These are phyloP conservation scores for Hemistola chrysoprasaria DNA, from an alignment of 2,888 invertebrate genomes.

Conservation along the genomic window DNA sequence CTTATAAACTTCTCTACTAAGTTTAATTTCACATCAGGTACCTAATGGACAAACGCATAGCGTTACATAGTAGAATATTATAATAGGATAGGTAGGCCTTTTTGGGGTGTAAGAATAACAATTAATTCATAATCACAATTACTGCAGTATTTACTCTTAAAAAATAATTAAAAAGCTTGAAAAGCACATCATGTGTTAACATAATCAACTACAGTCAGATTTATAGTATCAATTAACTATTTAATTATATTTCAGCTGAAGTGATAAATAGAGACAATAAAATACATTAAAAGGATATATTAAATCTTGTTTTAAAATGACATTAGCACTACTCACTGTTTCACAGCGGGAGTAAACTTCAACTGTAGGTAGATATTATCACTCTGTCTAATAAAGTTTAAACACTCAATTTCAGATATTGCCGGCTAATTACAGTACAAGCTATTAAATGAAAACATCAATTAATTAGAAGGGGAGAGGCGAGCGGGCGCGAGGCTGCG, in stretches of 20 bases:
- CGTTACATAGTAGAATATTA: no score
- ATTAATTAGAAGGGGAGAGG: conserved; percentile 78
- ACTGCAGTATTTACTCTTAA: no score
- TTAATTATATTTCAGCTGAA: neutral
- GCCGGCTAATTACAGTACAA: conserved; percentile 70
- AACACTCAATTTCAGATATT: conserved; percentile 70
- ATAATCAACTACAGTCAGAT: no score
- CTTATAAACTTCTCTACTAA: no score
- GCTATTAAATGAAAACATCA: conserved; percentile 79
- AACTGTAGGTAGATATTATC: no score
- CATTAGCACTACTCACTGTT: conserved; percentile 31
- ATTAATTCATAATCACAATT: no score
- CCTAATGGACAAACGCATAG: no score
- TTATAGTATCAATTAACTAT: neutral
- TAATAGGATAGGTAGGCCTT: no score
- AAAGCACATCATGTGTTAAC: no score
- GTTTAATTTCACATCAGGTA: no score
- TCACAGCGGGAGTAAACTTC: conserved; percentile 26
- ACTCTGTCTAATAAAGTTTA: conserved; percentile 60
- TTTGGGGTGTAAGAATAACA: no score
- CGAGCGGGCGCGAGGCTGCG: conserved; percentile 74
- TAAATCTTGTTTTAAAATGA: conserved; percentile 28
- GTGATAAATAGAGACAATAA: conserved; percentile 2
- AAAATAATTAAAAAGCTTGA: no score
- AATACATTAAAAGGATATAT: conserved; percentile 12